phyloP scores from a whole-genome alignment of 2,888 invertebrate genomes.

The Heliconius erato region DNA sequence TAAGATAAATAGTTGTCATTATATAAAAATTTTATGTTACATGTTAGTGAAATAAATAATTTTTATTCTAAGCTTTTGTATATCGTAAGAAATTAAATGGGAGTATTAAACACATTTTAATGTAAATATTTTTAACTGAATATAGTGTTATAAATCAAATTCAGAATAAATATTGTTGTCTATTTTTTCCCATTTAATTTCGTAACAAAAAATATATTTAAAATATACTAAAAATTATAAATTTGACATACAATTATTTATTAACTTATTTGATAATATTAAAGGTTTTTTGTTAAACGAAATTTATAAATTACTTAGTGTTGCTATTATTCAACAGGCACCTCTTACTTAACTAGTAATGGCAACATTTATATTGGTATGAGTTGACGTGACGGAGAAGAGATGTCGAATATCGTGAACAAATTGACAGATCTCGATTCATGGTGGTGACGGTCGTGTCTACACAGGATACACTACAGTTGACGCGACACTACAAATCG shows the following conservation, averaged over 20 bases:
- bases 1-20: not conserved
- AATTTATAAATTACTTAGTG: not conserved
- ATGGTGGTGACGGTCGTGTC: conserved; percentile 20
- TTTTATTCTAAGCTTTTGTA: not conserved
- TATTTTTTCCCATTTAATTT: no score
- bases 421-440: conserved; percentile 18
- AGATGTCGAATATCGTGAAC: not conserved
- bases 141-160: no score
- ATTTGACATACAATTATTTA: not conserved
- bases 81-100: not conserved
- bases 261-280: not conserved
- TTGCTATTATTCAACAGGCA: not conserved
- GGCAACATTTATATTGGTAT: not conserved
- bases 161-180: no score
- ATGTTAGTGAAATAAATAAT: not conserved
- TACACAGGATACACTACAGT: not conserved
- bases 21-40: not conserved
- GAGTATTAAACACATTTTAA: not conserved
- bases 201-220: no score
- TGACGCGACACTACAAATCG: not conserved
- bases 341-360: not conserved
- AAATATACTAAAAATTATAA: no score
- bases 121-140: not conserved
- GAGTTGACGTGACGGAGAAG: conserved; percentile 1
- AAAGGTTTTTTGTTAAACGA: not conserved